Evolutionary conservation across 2,113 vertebrate genomes (phyloP).

Genomic region (Pogonocichla stellata): DNA sequence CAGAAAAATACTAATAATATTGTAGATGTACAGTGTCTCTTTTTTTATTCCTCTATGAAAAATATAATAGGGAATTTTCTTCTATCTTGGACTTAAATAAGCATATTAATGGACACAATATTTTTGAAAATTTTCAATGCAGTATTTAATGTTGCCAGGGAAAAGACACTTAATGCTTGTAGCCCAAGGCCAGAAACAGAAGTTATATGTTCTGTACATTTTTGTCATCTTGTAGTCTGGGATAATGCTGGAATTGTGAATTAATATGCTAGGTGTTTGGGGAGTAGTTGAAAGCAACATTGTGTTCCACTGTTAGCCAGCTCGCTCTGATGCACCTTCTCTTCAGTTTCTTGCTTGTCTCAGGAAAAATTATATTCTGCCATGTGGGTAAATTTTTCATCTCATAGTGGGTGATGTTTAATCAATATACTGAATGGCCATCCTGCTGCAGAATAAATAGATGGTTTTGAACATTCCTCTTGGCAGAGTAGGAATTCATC

Average conservation of each 20-base stretch:
- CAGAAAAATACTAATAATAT: not conserved
- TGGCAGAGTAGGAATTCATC: not conserved
- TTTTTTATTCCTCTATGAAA: fast-evolving
- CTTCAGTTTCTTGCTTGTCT: not conserved
- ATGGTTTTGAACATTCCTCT: not conserved
- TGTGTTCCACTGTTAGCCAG: not conserved
- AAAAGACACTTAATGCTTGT: not conserved
- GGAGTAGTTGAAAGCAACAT: not conserved
- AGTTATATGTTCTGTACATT: not conserved
- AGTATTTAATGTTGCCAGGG: not conserved
- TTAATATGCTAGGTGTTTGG: not conserved
- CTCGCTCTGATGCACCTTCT: not conserved
- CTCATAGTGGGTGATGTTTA: not conserved
- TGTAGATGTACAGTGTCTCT: not conserved
- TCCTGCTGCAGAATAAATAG: not conserved
- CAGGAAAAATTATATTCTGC: not conserved
- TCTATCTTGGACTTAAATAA: not conserved
- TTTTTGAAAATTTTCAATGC: not conserved
- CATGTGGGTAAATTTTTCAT: not conserved
- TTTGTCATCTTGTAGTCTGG: not conserved
- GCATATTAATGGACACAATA: not conserved
- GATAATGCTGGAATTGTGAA: not conserved
- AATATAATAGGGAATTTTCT: not conserved
- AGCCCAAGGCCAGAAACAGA: not conserved
- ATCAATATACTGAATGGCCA: not conserved